These are phyloP conservation scores for Smittia aterrima DNA, from an alignment of 2,888 invertebrate species.

Conservation along the genomic window DNA sequence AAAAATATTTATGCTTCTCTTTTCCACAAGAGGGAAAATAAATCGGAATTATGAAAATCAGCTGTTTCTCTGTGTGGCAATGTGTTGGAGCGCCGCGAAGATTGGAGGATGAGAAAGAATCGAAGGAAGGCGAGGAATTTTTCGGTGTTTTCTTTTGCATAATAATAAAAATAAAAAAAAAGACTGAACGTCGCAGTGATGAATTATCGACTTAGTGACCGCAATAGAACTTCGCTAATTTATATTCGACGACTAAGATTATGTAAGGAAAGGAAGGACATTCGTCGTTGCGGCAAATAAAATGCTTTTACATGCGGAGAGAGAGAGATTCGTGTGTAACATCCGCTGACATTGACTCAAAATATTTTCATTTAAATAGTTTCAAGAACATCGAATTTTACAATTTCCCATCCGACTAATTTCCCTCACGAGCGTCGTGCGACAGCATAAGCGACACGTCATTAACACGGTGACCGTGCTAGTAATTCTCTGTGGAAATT, in stretches of 20 bases:
- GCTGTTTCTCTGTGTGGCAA: conserved; percentile 17
- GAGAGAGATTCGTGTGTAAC: not conserved
- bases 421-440: not conserved
- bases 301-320: not conserved
- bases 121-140: not conserved
- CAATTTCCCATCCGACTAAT: not conserved
- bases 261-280: not conserved
- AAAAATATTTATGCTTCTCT: not conserved
- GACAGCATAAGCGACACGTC: not conserved
- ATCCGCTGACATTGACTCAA: not conserved
- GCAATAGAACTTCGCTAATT: not conserved
- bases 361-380: not conserved
- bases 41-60: conserved; percentile 37
- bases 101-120: not conserved
- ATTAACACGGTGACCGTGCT: not conserved
- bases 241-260: not conserved
- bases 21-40: conserved; percentile 16
- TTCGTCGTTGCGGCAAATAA: not conserved
- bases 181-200: not conserved
- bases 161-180: not conserved
- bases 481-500: not conserved
- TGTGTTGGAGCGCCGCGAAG: not conserved
- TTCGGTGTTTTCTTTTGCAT: not conserved
- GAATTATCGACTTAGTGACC: not conserved
- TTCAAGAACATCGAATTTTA: not conserved